These are phyloP conservation scores for Thalassoma bifasciatum DNA, from an alignment of 2,113 vertebrate genomes.

Conservation along the genomic window DNA sequence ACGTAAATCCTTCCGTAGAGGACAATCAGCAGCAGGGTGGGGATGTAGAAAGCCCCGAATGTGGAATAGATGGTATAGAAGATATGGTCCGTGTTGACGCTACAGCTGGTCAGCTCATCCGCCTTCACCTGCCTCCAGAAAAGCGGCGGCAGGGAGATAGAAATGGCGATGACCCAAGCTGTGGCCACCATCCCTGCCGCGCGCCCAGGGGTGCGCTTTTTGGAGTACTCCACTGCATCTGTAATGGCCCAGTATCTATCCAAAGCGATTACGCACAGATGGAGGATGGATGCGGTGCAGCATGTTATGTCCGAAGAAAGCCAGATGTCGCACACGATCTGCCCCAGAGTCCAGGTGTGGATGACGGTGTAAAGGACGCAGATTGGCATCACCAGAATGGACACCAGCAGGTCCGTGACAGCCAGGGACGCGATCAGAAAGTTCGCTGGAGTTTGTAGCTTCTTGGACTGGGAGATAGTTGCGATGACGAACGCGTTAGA, in stretches of 20 bases:
- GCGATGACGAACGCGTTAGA: conserved; percentile 97
- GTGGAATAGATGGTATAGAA: conserved; percentile 99
- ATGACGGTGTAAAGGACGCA: conserved; percentile 95
- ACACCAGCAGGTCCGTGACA: conserved; percentile 95
- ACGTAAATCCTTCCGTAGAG: conserved; percentile 97
- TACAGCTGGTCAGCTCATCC: conserved; percentile 88
- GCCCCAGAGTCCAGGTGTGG: conserved; percentile 95
- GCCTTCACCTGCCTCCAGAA: conserved; percentile 97
- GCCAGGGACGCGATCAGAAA: conserved; percentile 97
- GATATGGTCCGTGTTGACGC: conserved; percentile 95
- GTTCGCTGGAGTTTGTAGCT: conserved; percentile 98
- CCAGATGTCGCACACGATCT: conserved; percentile 95
- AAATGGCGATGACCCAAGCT: conserved; percentile 97
- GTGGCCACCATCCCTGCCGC: conserved; percentile 93
- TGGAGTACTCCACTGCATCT: conserved; percentile 95
- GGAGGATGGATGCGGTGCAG: conserved; percentile 98
- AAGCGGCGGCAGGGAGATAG: conserved; percentile 95
- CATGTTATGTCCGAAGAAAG: conserved; percentile 98
- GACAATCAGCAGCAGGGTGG: conserved; percentile 93
- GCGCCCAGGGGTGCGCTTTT: conserved; percentile 91
- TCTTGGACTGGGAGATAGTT: conserved; percentile 94
- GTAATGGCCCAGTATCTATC: conserved; percentile 99
- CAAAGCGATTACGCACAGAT: conserved; percentile 96
- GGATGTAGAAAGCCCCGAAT: conserved; percentile 97
- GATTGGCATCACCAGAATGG: conserved; percentile 96